phyloP scores from a whole-genome alignment of 2,113 vertebrate species.

The Chamaea fasciata region DNA sequence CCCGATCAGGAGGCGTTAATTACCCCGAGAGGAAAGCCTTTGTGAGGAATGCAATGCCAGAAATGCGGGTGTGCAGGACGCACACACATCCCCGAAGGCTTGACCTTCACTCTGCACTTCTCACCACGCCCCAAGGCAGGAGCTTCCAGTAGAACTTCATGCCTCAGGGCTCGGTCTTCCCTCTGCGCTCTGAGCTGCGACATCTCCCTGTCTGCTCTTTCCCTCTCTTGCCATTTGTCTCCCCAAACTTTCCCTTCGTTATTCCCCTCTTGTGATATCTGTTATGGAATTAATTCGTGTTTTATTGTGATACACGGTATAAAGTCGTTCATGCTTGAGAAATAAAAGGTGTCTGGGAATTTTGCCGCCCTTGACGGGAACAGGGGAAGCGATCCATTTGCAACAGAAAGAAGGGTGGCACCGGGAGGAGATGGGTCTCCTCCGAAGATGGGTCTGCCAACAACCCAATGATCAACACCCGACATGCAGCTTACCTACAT shows the following conservation, averaged over 20 bases:
- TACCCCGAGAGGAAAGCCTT: not conserved
- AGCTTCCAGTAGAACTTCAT: not conserved
- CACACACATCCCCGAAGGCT: not conserved
- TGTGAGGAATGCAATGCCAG: not conserved
- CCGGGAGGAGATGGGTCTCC: too few relatives aligned
- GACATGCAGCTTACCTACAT: too few relatives aligned
- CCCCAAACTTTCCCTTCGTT: not conserved
- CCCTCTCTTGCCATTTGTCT: not conserved
- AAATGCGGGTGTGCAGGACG: constrained; percentile 33
- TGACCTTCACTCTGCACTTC: not conserved
- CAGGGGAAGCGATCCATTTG: too few relatives aligned
- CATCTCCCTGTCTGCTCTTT: not conserved
- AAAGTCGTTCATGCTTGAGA: too few relatives aligned
- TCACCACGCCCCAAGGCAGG: not conserved
- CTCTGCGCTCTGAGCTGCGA: not conserved
- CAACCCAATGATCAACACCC: too few relatives aligned
- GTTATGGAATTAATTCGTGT: too few relatives aligned
- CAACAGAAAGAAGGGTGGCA: too few relatives aligned
- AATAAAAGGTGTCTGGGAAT: too few relatives aligned
- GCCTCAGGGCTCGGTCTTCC: not conserved
- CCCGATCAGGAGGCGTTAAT: rapidly evolving
- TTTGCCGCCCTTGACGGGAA: too few relatives aligned
- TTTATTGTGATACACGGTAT: too few relatives aligned
- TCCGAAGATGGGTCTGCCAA: too few relatives aligned
- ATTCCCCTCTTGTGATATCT: not conserved